Evolutionary conservation across 2,113 vertebrate species (phyloP), one percentile per base, ranked within the genome.

Genomic region (Procavia capensis): DNA sequence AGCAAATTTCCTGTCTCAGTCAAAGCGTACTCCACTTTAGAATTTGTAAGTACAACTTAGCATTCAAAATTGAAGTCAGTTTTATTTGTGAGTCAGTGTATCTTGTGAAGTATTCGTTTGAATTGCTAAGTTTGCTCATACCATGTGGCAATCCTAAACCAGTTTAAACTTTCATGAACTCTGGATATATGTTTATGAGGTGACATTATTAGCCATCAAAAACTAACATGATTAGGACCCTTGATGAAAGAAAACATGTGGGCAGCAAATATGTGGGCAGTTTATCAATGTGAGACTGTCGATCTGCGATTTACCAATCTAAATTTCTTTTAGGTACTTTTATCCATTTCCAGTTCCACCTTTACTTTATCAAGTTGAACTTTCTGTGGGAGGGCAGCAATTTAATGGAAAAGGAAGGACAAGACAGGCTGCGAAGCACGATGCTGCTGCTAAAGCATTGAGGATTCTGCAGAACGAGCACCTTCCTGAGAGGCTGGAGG

Each of bases 361-460:
- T 86, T 98, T 99, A 97, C 97, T 99, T 94, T 99, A 99, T 98
- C 99, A 99, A 98, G 99, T 99, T 97, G 99, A 99, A 97, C 99
- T 99, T 94, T 99, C 99, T 76, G 99, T 99, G 83, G 99, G 99
- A 96, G 99, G 99, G 96, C 99, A 99, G 97, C 99, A 99, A 91
- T 99, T 99, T 97, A 98, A 99, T 43, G 99, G 99, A 83, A 99
- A 99, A 98, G 99, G 99, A 96, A 99, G 99, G 97, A 99, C 99
- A 34, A 98, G 99, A 94, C 99, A 99, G 98, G 98, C 99, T 82
- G 99, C 99, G 66, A 99, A 99, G 96, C 99, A 99, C 0, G 99
- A 99, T 3, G 99, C 99, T 93, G 99, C 99, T 97, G 98, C 99
- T 50, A 99, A 99, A 98, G 99, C 99, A 82, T 97, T 99, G 96